Base-by-base conservation (phyloP, 2,113 vertebrate species). In the Murina feae region DNA sequence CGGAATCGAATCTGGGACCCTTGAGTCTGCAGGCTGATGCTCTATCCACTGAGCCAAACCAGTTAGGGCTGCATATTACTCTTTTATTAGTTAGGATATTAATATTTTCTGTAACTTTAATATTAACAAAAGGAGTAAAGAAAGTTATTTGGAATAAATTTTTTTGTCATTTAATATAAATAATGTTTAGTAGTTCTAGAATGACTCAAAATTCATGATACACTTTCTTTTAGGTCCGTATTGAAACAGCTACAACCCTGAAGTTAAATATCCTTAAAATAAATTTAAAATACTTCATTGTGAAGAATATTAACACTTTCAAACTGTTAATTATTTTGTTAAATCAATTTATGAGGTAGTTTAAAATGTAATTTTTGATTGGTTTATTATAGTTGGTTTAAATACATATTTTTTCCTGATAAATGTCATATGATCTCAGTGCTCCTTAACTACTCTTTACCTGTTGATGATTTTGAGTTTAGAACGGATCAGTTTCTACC, bases 401-500 rank as follows among this genome's bases (percentile, higher is more conserved):
- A 58, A 28, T 93, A 20, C 10, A 74, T 93, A 86, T 84, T 92
- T 92, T 74, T 32, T 91, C n/a, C 32, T 86, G 42, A 35, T 95
- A 82, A 76, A 47, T 39, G 28, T 90, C 14, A 74, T 42, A 4
- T 44, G 37, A 78, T 90, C 72, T 96, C 30, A 75, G 0, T 96
- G 95, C 97, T 98, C 98, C 98, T 99, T 99, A 99, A 99, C 98
- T 71, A 3, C 1, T 51, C 1, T 93, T 98, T 96, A 99, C 99
- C 99, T 88, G 99, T 99, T 44, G 99, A 99, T 98, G 99, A 99
- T 97, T 99, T 99, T 80, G 99, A 99, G 96, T 99, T 99, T 98
- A 98, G 99, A 97, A 99, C 99, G 32, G 99, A 99, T 82, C 99
- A 99, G 37, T 99, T 99, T 96, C 97, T 99, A 78, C 99, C 99